A percentile compares a stretch with the other conserved stretches of the same genome.
These are phyloP conservation scores for Euura saliciscinereae DNA, from an alignment of 1,140 invertebrate species.

Conservation along the genomic window DNA sequence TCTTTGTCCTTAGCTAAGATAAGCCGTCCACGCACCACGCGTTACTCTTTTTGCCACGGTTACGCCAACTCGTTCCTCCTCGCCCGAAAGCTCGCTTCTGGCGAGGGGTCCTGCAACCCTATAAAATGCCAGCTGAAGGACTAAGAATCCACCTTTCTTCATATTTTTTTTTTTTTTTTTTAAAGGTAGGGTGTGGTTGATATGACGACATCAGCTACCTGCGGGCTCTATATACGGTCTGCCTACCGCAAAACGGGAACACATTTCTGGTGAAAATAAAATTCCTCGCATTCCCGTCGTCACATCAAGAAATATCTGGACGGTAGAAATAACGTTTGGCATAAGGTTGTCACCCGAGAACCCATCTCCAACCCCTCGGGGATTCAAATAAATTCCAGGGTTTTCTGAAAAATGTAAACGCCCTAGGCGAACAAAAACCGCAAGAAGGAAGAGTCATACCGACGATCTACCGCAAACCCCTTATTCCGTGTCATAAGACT, in stretches of 20 bases:
- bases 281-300: neutral
- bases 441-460: neutral
- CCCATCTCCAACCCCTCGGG: neutral
- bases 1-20: conserved; percentile 9
- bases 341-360: neutral
- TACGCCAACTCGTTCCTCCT: neutral
- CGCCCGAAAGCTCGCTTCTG: conserved; percentile 6
- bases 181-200: too few species aligned
- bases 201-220: too few species aligned
- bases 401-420: conserved; percentile 3
- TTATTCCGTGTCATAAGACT: neutral
- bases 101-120: conserved; percentile 12
- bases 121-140: conserved; percentile 30
- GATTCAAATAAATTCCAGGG: conserved; percentile 5
- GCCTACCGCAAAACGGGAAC: too few species aligned
- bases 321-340: conserved; percentile 5
- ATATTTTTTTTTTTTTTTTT: too few species aligned
- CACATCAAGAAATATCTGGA: neutral
- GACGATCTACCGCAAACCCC: neutral
- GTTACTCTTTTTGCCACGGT: conserved; percentile 28
- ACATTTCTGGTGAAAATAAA: neutral
- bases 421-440: neutral
- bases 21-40: conserved; percentile 32
- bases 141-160: neutral
- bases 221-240: too few species aligned